Evolutionary conservation across 1,140 invertebrate species (phyloP).

Genomic region (Samia ricini): DNA sequence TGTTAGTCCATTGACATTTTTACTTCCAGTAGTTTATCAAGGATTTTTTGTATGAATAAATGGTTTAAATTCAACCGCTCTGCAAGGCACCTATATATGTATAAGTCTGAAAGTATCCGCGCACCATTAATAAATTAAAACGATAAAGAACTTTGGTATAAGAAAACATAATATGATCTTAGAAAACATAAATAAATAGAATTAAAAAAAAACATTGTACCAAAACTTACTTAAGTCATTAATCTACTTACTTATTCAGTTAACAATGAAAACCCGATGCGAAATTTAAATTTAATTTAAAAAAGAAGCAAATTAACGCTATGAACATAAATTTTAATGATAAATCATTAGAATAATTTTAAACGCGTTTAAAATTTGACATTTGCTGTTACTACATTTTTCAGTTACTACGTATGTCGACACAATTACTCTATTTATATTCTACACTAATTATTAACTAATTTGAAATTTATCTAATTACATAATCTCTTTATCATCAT

Average conservation of each 20-base stretch:
- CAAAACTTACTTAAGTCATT: neutral
- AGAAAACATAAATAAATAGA: slow-evolving; percentile 6
- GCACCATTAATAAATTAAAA: slow-evolving; percentile 8
- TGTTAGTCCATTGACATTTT: no score
- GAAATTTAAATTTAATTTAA: neutral
- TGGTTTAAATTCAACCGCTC: neutral
- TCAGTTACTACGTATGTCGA: neutral
- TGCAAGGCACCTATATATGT: neutral
- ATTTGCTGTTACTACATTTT: no score
- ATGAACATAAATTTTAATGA: neutral
- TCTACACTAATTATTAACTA: neutral
- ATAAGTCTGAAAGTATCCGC: neutral
- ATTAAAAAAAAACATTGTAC: neutral
- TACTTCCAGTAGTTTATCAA: neutral
- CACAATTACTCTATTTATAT: neutral
- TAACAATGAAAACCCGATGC: neutral
- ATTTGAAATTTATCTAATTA: neutral
- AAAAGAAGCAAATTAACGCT: neutral
- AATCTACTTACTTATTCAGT: neutral
- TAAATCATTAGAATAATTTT: neutral
- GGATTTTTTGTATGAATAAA: neutral
- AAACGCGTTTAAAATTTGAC: neutral
- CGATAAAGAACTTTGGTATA: slow-evolving; percentile 3
- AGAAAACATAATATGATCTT: neutral
- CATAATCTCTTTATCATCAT: neutral